Conservation (phyloP, 2,113 vertebrate genomes). For the Austrofundulus limnaeus region DNA sequence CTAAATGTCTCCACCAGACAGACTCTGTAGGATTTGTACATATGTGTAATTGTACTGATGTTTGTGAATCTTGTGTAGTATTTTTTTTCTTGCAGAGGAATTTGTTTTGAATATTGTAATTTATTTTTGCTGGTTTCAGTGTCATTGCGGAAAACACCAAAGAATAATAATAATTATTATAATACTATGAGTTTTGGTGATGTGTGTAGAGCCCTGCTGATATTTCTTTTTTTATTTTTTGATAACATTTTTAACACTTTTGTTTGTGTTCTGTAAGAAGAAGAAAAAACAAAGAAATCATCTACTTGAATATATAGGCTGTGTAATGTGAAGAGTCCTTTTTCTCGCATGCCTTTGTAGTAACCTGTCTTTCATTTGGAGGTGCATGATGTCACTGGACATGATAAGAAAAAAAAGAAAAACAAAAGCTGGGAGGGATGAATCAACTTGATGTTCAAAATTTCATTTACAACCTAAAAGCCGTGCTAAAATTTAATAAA, state of each 20-base stretch:
- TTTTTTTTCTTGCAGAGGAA: constrained; percentile 82
- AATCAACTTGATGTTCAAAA: constrained; percentile 75
- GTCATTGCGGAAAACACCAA: constrained; percentile 93
- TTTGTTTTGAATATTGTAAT: constrained; percentile 97
- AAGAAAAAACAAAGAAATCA: constrained; percentile 70
- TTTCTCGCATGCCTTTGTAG: constrained; percentile 88
- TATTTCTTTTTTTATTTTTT: constrained; percentile 75
- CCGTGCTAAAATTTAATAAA: constrained; percentile 67
- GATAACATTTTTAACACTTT: constrained; percentile 52
- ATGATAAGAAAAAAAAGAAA: constrained; percentile 49
- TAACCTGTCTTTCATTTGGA: constrained; percentile 82
- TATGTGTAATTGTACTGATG: constrained; percentile 86
- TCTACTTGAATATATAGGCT: constrained; percentile 90
- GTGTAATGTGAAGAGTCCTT: constrained; percentile 83
- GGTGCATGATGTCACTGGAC: constrained; percentile 89
- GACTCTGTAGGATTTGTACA: constrained; percentile 85
- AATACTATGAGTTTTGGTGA: constrained; percentile 89
- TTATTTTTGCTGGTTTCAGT: constrained; percentile 91
- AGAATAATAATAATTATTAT: constrained; percentile 89
- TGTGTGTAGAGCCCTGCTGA: constrained; percentile 80
- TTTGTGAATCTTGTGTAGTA: constrained; percentile 89
- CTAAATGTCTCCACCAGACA: constrained; percentile 83
- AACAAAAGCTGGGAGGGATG: constrained; percentile 34
- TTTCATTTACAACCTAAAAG: constrained; percentile 66
- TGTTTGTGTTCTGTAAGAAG: constrained; percentile 79